Conservation (phyloP, 2,888 invertebrate species). For the Oscheius sp. region DNA sequence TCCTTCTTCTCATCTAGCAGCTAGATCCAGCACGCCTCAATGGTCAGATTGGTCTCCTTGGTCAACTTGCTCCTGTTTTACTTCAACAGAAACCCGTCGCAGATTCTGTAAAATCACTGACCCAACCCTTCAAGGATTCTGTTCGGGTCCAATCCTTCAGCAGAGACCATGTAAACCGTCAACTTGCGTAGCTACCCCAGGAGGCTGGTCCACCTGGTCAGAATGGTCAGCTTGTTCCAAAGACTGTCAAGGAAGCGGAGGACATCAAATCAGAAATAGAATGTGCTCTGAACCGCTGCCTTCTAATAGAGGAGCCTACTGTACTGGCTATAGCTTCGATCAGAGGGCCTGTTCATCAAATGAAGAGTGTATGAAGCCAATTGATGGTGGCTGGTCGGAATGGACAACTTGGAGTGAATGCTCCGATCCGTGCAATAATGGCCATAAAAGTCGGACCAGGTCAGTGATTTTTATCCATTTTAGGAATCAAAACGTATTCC, state of each 20-base stretch:
- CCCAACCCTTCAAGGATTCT: slow-evolving; percentile 66
- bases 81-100: slow-evolving; percentile 62
- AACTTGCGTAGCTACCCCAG: slow-evolving; percentile 45
- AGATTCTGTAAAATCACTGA: slow-evolving; percentile 65
- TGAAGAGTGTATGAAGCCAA: slow-evolving; percentile 38
- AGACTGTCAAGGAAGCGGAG: slow-evolving; percentile 62
- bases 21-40: slow-evolving; percentile 36
- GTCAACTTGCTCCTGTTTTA: slow-evolving; percentile 68
- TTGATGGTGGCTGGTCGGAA: slow-evolving; percentile 67
- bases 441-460: slow-evolving; percentile 67
- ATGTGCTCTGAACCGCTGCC: slow-evolving; percentile 69
- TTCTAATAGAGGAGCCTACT: slow-evolving; percentile 68
- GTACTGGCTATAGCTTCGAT: slow-evolving; percentile 69
- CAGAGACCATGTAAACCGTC: slow-evolving; percentile 58
- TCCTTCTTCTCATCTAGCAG: background rate
- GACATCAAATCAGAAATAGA: slow-evolving; percentile 67
- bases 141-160: slow-evolving; percentile 63
- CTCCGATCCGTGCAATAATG: slow-evolving; percentile 63
- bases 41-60: slow-evolving; percentile 68
- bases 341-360: slow-evolving; percentile 59
- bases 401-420: slow-evolving; percentile 66
- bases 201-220: slow-evolving; percentile 68
- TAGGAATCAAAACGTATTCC: background rate
- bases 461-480: slow-evolving; percentile 20
- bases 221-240: slow-evolving; percentile 65